Evolutionary conservation across 1,140 invertebrate species (phyloP).

Genomic region (Charaxes varanes): DNA sequence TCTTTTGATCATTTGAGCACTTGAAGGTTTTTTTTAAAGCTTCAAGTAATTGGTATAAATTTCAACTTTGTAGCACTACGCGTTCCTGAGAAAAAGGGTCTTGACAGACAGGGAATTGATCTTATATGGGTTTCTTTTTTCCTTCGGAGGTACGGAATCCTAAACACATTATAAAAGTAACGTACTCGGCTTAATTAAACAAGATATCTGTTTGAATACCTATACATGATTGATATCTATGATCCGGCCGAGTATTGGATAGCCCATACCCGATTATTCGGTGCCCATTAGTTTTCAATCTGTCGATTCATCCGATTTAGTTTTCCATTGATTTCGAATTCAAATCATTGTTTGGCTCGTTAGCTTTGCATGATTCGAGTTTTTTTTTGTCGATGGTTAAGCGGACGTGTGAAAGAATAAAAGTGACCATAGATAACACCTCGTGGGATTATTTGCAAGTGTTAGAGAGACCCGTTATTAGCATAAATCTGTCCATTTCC

Average conservation of each 20-base stretch:
- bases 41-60: no score
- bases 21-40: no score
- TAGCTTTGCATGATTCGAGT: conserved; percentile 29
- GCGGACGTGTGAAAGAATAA: conserved; percentile 46
- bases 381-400: conserved; percentile 43
- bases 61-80: no score
- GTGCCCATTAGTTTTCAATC: conserved; percentile 44
- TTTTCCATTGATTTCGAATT: conserved; percentile 57
- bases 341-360: conserved; percentile 40
- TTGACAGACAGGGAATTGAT: no score
- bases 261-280: conserved; percentile 31
- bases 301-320: conserved; percentile 64
- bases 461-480: conserved; percentile 5
- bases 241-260: conserved; percentile 36
- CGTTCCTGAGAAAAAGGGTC: no score
- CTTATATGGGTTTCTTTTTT: no score
- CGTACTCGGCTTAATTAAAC: no score
- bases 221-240: conserved; percentile 43
- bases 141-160: no score
- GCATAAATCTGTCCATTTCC: no score
- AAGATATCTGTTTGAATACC: no score
- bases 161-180: no score
- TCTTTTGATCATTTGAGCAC: no score
- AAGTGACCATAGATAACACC: conserved; percentile 18
- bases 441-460: conserved; percentile 16